A percentile compares a stretch with the other conserved stretches of the same genome.
These are phyloP conservation scores for Pseudopipra pipra DNA, from an alignment of 2,113 vertebrate genomes.

Conservation along the genomic window DNA sequence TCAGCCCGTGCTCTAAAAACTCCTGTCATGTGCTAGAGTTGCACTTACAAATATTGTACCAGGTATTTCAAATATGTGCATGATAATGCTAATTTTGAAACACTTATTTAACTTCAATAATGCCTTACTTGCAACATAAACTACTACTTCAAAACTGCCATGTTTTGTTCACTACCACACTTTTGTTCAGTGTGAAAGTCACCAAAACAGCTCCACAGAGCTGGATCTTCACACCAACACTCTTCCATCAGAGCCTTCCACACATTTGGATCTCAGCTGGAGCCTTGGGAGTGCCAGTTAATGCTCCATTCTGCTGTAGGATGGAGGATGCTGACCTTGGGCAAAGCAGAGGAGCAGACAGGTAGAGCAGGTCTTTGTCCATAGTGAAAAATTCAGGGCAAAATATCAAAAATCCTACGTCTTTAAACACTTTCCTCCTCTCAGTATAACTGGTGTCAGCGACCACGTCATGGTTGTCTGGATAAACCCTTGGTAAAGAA, in stretches of 20 bases:
- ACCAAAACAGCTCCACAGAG: not conserved
- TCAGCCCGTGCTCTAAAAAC: not conserved
- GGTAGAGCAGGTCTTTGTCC: not conserved
- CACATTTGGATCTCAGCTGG: not conserved
- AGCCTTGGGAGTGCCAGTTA: not conserved
- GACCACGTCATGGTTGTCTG: not conserved
- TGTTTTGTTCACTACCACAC: not conserved
- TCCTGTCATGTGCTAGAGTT: not conserved
- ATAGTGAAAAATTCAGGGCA: not conserved
- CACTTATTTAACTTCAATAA: conserved; percentile 7
- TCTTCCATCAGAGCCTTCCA: not conserved
- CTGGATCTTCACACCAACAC: not conserved
- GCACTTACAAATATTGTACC: not conserved
- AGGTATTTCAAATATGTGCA: not conserved
- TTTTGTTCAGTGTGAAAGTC: not conserved
- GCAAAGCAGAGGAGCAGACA: not conserved
- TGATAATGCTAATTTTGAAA: not conserved
- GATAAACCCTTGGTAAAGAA: not conserved
- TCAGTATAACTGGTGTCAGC: not conserved
- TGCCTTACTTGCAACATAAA: not conserved
- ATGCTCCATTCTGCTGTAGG: not conserved
- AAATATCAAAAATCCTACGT: not conserved
- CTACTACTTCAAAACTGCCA: conserved; percentile 1
- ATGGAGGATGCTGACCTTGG: not conserved
- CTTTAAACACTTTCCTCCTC: not conserved